phyloP scores from a whole-genome alignment of 2,797 vertebrate species.

The Dendrocincla fuliginosa region DNA sequence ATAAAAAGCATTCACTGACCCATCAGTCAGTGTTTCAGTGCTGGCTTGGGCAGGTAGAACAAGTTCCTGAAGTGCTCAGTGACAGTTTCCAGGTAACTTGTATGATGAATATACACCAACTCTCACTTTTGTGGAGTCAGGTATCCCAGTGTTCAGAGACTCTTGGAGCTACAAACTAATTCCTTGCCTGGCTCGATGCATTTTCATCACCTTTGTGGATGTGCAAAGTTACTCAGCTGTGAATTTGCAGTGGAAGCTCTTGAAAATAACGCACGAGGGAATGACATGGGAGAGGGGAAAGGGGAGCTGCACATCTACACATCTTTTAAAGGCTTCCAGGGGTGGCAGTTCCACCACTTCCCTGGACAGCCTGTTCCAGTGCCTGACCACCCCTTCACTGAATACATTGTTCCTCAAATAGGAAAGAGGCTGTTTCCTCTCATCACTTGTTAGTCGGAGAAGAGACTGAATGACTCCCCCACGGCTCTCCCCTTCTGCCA shows the following conservation, averaged over 20 bases:
- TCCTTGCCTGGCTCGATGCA: not conserved
- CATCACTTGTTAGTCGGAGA: not conserved
- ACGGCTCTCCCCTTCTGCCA: not conserved
- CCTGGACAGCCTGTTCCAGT: not conserved
- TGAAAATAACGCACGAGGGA: not conserved
- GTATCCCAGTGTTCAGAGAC: not conserved
- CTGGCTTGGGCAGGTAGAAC: not conserved
- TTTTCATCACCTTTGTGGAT: not conserved
- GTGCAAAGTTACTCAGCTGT: not conserved
- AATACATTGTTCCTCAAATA: fast-evolving
- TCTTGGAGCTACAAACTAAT: not conserved
- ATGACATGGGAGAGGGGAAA: not conserved
- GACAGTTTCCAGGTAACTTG: not conserved
- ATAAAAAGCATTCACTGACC: not conserved
- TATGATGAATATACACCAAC: not conserved
- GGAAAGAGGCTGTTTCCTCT: not conserved
- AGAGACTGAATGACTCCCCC: too few relatives aligned
- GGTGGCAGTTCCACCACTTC: not conserved
- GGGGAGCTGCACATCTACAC: not conserved
- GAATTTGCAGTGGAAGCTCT: not conserved
- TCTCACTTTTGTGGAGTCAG: not conserved
- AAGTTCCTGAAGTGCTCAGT: not conserved
- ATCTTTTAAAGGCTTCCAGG: not conserved
- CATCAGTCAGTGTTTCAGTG: not conserved
- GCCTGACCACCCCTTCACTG: too few relatives aligned